Conservation (phyloP, 53 echinoderm and acorn worm genomes). For the Echinometra lucunter region DNA sequence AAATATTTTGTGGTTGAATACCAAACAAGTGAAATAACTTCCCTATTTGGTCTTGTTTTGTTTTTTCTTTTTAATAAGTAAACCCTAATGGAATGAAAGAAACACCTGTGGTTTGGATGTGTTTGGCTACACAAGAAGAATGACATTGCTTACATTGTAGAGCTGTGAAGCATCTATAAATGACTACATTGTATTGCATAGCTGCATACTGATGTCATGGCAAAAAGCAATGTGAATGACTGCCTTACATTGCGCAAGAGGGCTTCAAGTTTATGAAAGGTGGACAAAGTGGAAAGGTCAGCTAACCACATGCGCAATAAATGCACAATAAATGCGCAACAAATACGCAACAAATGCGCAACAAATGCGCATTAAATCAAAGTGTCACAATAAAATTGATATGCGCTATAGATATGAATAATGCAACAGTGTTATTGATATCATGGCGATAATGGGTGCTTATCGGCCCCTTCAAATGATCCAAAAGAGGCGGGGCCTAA, state of each 20-base stretch:
- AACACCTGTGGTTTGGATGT: conserved; percentile 17
- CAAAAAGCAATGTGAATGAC: neutral
- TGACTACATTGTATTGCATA: conserved; percentile 6
- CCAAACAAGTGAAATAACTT: neutral
- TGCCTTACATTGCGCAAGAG: neutral
- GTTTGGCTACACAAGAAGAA: neutral
- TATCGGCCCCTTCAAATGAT: no score
- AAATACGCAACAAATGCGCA: no score
- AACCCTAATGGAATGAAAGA: neutral
- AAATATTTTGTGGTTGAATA: conserved; percentile 32
- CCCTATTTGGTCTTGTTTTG: neutral
- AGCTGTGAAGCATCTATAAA: neutral
- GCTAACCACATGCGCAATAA: no score
- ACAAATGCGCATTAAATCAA: no score
- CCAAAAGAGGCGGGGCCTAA: no score
- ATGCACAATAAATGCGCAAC: no score
- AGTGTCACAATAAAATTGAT: no score
- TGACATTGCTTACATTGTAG: neutral
- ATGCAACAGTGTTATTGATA: no score
- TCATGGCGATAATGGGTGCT: no score
- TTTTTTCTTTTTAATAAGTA: neutral
- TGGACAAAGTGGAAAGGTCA: no score
- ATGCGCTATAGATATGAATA: no score
- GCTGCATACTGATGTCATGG: conserved; percentile 4
- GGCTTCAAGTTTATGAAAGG: neutral